These are phyloP conservation scores for Xenops minutus DNA, from an alignment of 2,797 vertebrate genomes.

Conservation along the genomic window DNA sequence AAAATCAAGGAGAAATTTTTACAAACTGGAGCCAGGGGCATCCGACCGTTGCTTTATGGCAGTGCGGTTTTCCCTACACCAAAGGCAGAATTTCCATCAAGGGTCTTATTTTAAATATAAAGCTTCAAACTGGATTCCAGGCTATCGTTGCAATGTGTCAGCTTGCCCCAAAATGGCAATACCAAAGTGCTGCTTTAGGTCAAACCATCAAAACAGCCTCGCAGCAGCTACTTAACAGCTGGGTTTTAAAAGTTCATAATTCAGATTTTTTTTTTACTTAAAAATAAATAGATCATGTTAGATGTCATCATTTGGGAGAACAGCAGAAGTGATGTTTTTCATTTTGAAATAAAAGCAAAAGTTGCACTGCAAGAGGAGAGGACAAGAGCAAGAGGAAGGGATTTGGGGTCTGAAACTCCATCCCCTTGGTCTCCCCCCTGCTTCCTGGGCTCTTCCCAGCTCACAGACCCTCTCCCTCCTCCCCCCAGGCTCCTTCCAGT, in stretches of 20 bases:
- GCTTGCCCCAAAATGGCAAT: not conserved
- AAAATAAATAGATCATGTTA: not conserved
- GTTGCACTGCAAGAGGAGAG: not conserved
- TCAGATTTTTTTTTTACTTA: not conserved
- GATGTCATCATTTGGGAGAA: not conserved
- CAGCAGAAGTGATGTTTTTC: not conserved
- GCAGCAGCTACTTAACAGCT: not conserved
- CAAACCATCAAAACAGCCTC: slow-evolving; percentile 7
- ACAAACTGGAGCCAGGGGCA: slow-evolving; percentile 34
- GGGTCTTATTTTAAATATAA: not conserved
- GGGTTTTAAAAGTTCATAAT: not conserved
- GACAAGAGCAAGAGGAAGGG: not conserved
- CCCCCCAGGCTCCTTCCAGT: not conserved
- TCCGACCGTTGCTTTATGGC: not conserved
- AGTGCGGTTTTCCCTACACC: not conserved
- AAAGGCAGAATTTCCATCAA: slow-evolving; percentile 12
- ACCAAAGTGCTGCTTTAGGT: not conserved
- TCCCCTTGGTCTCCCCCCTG: not conserved
- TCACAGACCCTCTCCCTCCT: not conserved
- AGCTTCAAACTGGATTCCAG: not conserved
- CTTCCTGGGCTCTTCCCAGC: not conserved
- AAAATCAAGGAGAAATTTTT: slow-evolving; percentile 47
- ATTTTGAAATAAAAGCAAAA: not conserved
- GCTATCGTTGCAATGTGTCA: not conserved
- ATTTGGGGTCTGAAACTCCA: not conserved